phyloP scores from a whole-genome alignment of 2,888 invertebrate species.

The Fragum fragum region DNA sequence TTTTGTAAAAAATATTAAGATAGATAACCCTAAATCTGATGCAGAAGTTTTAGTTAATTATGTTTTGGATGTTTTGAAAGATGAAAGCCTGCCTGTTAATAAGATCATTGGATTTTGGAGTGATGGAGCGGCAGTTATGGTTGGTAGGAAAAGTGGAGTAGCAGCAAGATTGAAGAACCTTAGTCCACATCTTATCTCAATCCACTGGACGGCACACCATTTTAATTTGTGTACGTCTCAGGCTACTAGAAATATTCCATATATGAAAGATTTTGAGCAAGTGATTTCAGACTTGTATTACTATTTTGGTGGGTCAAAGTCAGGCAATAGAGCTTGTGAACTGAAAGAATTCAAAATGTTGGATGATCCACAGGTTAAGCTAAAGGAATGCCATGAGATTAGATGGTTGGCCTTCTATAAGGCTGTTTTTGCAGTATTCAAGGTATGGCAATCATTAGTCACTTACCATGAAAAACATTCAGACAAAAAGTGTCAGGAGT shows the following conservation, averaged over 20 bases:
- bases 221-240: conserved; percentile 31
- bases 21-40: conserved; percentile 25
- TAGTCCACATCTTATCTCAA: conserved; percentile 27
- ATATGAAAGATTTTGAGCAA: conserved; percentile 32
- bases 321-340: conserved; percentile 24
- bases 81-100: conserved; percentile 4
- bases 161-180: conserved; percentile 19
- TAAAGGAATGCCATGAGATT: conserved; percentile 35
- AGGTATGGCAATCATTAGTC: conserved; percentile 23
- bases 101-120: conserved; percentile 29
- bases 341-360: conserved; percentile 35
- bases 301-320: conserved; percentile 27
- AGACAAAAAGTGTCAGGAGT: conserved; percentile 9
- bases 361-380: conserved; percentile 25
- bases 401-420: conserved; percentile 40
- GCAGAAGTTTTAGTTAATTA: conserved; percentile 27
- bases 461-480: conserved; percentile 24
- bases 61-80: conserved; percentile 9
- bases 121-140: conserved; percentile 43
- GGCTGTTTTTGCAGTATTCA: conserved; percentile 33
- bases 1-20: conserved; percentile 41
- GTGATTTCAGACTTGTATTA: conserved; percentile 25
- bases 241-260: conserved; percentile 34
- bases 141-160: conserved; percentile 20
- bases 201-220: conserved; percentile 44